Evolutionary conservation across 2,113 vertebrate genomes (phyloP).

Genomic region (Laticauda colubrina): DNA sequence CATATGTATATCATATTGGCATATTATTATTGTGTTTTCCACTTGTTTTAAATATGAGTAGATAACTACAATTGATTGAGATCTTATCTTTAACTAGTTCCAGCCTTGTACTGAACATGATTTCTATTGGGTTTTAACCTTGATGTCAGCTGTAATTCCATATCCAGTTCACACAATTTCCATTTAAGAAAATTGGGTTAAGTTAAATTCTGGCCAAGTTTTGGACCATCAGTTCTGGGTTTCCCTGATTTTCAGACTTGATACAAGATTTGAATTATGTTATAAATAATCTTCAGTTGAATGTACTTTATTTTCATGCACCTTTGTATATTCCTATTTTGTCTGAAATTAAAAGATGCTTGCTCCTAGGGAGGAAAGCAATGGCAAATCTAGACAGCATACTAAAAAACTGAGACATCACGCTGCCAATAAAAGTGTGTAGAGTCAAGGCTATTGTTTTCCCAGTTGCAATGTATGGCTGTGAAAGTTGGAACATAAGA

Average conservation of each 20-base stretch:
- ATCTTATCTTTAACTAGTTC: not conserved
- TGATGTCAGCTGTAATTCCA: constrained; percentile 7
- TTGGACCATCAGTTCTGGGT: not conserved
- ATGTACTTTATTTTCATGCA: not conserved
- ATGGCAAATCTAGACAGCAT: no score
- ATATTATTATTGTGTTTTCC: not conserved
- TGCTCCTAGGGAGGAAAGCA: no score
- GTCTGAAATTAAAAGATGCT: no score
- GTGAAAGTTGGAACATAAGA: no score
- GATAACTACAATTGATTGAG: not conserved
- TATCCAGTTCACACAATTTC: not conserved
- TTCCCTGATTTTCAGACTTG: not conserved
- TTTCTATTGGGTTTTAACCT: not conserved
- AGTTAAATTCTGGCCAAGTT: not conserved
- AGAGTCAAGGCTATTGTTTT: no score
- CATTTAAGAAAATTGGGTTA: not conserved
- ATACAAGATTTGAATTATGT: not conserved
- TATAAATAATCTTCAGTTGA: constrained; percentile 21
- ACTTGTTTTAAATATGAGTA: not conserved
- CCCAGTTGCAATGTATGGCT: no score
- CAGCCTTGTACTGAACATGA: not conserved
- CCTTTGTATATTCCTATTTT: accelerated
- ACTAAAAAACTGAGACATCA: no score
- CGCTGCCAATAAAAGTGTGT: no score
- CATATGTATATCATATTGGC: no score